Conservation (phyloP, 1,140 invertebrate genomes). For the Rhopalosiphum maidis region DNA sequence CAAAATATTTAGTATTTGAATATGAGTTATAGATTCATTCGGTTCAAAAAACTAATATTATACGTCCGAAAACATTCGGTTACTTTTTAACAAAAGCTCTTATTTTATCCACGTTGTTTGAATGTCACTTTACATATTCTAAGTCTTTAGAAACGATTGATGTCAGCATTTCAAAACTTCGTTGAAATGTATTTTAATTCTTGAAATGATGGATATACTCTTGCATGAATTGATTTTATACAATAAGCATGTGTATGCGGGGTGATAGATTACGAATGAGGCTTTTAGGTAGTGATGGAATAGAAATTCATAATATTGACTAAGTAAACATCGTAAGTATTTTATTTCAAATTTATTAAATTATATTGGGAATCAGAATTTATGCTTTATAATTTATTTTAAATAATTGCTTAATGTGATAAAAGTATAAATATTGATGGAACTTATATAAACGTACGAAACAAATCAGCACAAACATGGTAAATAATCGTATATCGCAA, state of each 20-base stretch:
- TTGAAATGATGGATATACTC: neutral
- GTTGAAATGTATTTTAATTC: neutral
- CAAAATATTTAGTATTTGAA: neutral
- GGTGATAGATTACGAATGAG: neutral
- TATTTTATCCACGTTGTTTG: neutral
- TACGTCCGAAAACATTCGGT: neutral
- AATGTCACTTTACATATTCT: neutral
- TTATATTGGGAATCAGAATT: neutral
- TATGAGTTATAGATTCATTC: neutral
- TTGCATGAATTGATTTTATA: neutral
- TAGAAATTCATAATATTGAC: neutral
- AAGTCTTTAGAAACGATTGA: neutral
- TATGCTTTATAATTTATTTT: neutral
- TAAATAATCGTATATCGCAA: neutral
- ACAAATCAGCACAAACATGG: neutral
- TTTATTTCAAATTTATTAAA: neutral
- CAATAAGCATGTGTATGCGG: neutral
- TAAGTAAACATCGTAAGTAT: neutral
- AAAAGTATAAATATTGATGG: neutral
- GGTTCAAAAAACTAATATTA: neutral
- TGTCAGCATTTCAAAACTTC: neutral
- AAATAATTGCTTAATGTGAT: neutral
- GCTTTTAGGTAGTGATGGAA: neutral
- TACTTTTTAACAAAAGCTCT: neutral
- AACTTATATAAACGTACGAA: neutral